These are phyloP conservation scores for Hirundichthys speculiger DNA, from an alignment of 2,113 vertebrate genomes.

Conservation along the genomic window DNA sequence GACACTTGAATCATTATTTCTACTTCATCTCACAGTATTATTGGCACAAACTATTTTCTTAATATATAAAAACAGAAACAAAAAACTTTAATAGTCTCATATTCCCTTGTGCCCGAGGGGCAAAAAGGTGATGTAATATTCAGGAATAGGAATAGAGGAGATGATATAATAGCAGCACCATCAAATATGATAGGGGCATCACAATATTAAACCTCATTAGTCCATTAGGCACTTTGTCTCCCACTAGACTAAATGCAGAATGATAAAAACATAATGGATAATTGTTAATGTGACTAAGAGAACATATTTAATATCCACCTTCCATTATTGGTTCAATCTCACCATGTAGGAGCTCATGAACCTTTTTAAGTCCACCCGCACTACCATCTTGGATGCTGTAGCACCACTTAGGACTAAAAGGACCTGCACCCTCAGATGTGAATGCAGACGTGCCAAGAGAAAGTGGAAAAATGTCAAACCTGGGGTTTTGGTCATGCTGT, in stretches of 20 bases:
- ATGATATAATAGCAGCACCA: conserved; percentile 25
- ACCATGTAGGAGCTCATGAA: too few species aligned
- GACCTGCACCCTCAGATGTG: too few species aligned
- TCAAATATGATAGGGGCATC: conserved; percentile 13
- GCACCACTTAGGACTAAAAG: too few species aligned
- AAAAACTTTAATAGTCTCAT: conserved; percentile 15
- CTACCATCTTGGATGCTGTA: too few species aligned
- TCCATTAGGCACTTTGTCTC: conserved; percentile 41
- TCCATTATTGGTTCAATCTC: too few species aligned
- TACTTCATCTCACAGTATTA: conserved; percentile 24
- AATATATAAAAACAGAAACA: conserved; percentile 33
- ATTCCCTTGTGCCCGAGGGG: conserved; percentile 24
- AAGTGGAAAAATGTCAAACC: too few species aligned
- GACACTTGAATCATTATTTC: conserved; percentile 54
- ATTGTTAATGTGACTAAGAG: conserved; percentile 24
- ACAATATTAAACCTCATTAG: conserved; percentile 54
- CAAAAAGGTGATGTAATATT: conserved; percentile 34
- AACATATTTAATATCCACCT: conserved; percentile 13
- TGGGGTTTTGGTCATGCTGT: too few species aligned
- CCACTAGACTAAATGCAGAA: conserved; percentile 42
- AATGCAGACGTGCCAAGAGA: too few species aligned
- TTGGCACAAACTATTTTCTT: conserved; percentile 48
- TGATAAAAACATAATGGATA: conserved; percentile 25
- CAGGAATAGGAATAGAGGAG: conserved; percentile 18
- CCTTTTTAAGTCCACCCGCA: too few species aligned